These are phyloP conservation scores for Copsychus sechellarum DNA, from an alignment of 2,113 vertebrate genomes.

Conservation along the genomic window DNA sequence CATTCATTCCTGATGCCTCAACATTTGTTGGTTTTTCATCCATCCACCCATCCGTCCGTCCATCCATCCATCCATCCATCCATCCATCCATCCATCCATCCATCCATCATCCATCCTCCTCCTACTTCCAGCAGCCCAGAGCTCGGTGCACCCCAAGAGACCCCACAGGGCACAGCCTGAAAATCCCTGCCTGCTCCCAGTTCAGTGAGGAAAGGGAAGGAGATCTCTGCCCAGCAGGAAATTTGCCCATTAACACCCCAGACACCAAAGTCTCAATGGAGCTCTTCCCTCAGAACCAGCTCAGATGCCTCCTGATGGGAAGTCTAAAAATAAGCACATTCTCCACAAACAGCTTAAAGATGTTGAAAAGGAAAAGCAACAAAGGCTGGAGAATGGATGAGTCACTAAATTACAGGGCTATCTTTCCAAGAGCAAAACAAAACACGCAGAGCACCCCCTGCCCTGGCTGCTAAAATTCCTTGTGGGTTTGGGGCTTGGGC, in stretches of 20 bases:
- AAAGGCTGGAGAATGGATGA: slow-evolving; percentile 70
- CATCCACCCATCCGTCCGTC: not conserved
- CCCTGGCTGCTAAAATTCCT: not conserved
- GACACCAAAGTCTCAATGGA: slow-evolving; percentile 38
- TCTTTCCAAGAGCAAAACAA: slow-evolving; percentile 59
- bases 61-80: not conserved
- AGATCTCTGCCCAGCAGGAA: not conserved
- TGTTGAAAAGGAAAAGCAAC: slow-evolving; percentile 79
- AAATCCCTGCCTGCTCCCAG: not conserved
- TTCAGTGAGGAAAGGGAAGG: not conserved
- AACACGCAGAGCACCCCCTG: not conserved
- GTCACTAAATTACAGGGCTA: slow-evolving; percentile 76
- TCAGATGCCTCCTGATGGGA: slow-evolving; percentile 57
- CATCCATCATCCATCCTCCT: not conserved
- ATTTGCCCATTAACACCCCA: not conserved
- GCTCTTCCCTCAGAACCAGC: not conserved
- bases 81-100: not conserved
- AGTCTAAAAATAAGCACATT: slow-evolving; percentile 72
- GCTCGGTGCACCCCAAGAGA: rapidly evolving
- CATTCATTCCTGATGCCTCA: not conserved
- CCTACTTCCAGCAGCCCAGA: not conserved
- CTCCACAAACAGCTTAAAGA: slow-evolving; percentile 78
- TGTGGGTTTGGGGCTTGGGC: not conserved
- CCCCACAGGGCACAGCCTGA: not conserved
- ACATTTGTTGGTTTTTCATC: not conserved